These are phyloP conservation scores for Elephas maximus DNA, from an alignment of 2,113 vertebrate genomes.

Conservation along the genomic window DNA sequence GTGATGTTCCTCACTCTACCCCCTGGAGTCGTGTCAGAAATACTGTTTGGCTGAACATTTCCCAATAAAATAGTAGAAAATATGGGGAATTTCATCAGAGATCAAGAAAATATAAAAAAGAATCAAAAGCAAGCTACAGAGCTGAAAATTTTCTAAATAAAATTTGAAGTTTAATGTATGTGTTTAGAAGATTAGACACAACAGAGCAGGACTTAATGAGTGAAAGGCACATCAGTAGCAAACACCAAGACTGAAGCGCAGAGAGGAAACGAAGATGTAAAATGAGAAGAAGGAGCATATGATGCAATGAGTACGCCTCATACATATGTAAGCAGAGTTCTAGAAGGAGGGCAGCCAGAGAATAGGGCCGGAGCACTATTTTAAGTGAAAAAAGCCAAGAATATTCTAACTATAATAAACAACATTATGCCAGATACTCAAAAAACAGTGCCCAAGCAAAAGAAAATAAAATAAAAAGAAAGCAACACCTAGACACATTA, in stretches of 20 bases:
- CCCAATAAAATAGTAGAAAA: background rate
- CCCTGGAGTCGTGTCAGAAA: background rate
- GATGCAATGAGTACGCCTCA: too few species aligned
- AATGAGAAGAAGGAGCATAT: too few species aligned
- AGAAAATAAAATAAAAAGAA: background rate
- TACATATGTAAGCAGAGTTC: too few species aligned
- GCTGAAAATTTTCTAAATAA: background rate
- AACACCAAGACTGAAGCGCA: background rate
- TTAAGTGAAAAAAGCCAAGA: background rate
- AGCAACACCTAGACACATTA: too few species aligned
- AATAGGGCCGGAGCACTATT: too few species aligned
- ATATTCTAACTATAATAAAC: too few species aligned
- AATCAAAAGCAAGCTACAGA: background rate
- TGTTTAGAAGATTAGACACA: background rate
- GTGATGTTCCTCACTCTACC: too few species aligned
- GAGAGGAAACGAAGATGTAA: too few species aligned
- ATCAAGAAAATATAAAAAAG: background rate
- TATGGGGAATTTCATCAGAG: background rate
- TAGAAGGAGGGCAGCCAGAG: too few species aligned
- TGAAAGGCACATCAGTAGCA: background rate
- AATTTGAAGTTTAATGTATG: background rate
- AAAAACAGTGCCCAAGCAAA: too few species aligned
- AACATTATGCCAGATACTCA: too few species aligned
- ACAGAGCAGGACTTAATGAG: background rate
- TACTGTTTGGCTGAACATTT: background rate